Conservation (phyloP, 1,140 invertebrate species). For the Samia ricini region DNA sequence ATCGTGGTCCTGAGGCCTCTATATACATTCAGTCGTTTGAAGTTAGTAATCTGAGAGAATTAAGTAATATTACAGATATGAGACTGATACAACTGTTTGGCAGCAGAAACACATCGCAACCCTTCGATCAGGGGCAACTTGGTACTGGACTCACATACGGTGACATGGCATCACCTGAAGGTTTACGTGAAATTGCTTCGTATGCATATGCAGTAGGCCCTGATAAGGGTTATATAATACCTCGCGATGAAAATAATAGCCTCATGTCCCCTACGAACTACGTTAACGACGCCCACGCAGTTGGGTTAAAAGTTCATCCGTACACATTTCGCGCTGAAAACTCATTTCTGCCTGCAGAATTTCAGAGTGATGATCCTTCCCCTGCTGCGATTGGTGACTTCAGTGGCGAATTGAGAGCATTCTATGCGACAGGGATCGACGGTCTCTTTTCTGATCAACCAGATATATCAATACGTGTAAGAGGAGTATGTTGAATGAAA, state of each 20-base stretch:
- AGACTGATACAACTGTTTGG: conserved; percentile 55
- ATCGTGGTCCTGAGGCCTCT: conserved; percentile 38
- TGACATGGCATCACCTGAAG: conserved; percentile 59
- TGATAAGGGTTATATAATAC: conserved; percentile 62
- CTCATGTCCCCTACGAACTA: conserved; percentile 50
- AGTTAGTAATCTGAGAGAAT: conserved; percentile 60
- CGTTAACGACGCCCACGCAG: conserved; percentile 52
- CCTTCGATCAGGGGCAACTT: conserved; percentile 50
- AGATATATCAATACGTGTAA: conserved; percentile 43
- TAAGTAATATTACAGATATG: conserved; percentile 56
- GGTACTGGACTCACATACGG: conserved; percentile 50
- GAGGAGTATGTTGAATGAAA: conserved; percentile 30
- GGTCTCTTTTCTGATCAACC: conserved; percentile 66
- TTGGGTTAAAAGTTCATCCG: conserved; percentile 63
- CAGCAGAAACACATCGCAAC: conserved; percentile 33
- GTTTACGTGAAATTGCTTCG: conserved; percentile 53
- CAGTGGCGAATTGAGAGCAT: conserved; percentile 49
- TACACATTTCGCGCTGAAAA: conserved; percentile 69
- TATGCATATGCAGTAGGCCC: conserved; percentile 66
- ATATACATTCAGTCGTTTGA: conserved; percentile 70
- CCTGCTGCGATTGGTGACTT: conserved; percentile 48
- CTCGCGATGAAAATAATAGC: conserved; percentile 41
- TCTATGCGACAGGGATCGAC: conserved; percentile 56
- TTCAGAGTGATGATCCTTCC: conserved; percentile 40
- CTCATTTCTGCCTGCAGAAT: conserved; percentile 54